Evolutionary conservation across 2,888 invertebrate species (phyloP).

Genomic region (Plebejus anna): DNA sequence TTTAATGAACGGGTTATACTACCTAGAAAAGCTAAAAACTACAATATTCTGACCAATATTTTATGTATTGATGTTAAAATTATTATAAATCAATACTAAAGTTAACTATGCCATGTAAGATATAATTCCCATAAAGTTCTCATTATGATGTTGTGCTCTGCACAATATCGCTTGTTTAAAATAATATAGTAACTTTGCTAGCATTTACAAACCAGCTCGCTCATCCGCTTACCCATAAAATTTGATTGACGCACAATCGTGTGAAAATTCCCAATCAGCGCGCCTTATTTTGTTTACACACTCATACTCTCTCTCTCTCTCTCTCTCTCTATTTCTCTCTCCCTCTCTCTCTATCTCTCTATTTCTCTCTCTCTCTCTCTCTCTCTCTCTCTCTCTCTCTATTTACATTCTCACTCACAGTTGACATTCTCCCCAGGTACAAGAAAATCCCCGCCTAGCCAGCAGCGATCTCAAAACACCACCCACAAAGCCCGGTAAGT

Average conservation of each 20-base stretch:
- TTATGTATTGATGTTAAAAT: neutral
- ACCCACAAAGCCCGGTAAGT: slow-evolving; percentile 72
- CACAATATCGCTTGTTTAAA: neutral
- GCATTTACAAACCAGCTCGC: neutral
- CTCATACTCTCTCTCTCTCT: neutral
- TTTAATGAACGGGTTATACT: neutral
- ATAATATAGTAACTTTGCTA: neutral
- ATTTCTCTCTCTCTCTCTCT: too few species aligned
- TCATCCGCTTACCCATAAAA: neutral
- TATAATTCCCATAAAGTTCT: neutral
- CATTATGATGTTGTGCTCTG: neutral
- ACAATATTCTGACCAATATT: neutral
- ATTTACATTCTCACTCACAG: neutral
- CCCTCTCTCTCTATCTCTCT: neutral
- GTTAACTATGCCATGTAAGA: neutral
- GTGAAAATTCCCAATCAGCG: slow-evolving; percentile 1
- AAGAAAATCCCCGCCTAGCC: slow-evolving; percentile 67
- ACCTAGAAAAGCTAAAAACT: neutral
- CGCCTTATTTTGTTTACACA: neutral
- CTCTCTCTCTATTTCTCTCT: neutral
- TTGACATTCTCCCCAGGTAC: slow-evolving; percentile 51
- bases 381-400: neutral
- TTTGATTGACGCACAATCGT: neutral
- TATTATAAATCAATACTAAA: too few species aligned
- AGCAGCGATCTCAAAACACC: slow-evolving; percentile 73